Evolutionary conservation across 1,140 invertebrate genomes (phyloP).

Genomic region (Conus betulinus): DNA sequence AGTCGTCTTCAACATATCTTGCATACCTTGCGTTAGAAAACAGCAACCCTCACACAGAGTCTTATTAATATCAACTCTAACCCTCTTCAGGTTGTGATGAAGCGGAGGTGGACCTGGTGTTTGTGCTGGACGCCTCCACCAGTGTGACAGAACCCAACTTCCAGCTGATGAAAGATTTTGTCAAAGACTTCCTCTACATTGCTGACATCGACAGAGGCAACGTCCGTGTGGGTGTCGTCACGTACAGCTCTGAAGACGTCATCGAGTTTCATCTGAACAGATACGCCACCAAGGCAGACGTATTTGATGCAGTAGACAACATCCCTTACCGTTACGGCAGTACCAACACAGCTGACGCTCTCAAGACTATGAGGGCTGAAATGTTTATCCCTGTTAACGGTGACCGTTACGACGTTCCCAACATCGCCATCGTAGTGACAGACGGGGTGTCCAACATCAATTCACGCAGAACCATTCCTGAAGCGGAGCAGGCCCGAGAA

Average conservation of each 20-base stretch:
- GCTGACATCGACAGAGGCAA: slow-evolving; percentile 62
- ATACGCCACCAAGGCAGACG: slow-evolving; percentile 42
- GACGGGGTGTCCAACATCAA: slow-evolving; percentile 69
- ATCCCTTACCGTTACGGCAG: slow-evolving; percentile 64
- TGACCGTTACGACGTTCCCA: slow-evolving; percentile 58
- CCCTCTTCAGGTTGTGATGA: slow-evolving; percentile 55
- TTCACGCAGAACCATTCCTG: slow-evolving; percentile 60
- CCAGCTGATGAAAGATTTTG: slow-evolving; percentile 58
- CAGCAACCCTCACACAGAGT: no score
- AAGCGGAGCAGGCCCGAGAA: slow-evolving; percentile 54
- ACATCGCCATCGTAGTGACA: slow-evolving; percentile 63
- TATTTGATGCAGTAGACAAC: slow-evolving; percentile 57
- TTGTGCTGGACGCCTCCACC: slow-evolving; percentile 64
- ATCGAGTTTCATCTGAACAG: slow-evolving; percentile 45
- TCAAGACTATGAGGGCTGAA: slow-evolving; percentile 55
- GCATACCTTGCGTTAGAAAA: no score
- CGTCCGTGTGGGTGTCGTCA: slow-evolving; percentile 54
- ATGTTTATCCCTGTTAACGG: slow-evolving; percentile 64
- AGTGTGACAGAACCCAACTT: slow-evolving; percentile 62
- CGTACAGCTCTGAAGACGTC: slow-evolving; percentile 55
- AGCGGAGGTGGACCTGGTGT: slow-evolving; percentile 56
- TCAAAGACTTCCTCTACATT: slow-evolving; percentile 56
- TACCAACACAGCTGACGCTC: slow-evolving; percentile 65
- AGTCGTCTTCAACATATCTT: not conserved
- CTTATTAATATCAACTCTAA: slow-evolving; percentile 38